A percentile compares a stretch with the other conserved stretches of the same genome.
These are phyloP conservation scores for Dicyrtoma fusca DNA, from an alignment of 2,888 invertebrate genomes.

Conservation along the genomic window DNA sequence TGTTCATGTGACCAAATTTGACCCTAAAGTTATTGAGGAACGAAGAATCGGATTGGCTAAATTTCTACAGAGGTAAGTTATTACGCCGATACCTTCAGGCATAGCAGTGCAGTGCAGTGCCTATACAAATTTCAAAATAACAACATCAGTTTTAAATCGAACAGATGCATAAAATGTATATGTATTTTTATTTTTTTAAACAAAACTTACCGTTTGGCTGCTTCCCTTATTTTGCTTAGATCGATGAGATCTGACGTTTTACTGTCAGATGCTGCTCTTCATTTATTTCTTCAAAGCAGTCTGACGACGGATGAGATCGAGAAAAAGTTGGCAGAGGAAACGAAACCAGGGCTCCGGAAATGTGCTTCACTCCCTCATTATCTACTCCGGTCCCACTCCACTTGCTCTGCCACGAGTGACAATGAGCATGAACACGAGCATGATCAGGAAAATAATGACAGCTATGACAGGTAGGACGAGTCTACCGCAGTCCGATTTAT, in stretches of 20 bases:
- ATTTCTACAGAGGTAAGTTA: conserved; percentile 51
- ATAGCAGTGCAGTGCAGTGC: not conserved
- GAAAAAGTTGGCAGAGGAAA: conserved; percentile 47
- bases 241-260: conserved; percentile 52
- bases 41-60: conserved; percentile 50
- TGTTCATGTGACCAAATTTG: conserved; percentile 50
- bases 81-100: too few species aligned
- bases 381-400: conserved; percentile 33
- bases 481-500: too few species aligned
- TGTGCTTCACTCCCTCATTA: conserved; percentile 36
- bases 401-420: conserved; percentile 29
- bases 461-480: conserved; percentile 9
- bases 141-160: not conserved
- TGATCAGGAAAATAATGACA: conserved; percentile 24
- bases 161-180: not conserved
- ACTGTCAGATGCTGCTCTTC: conserved; percentile 53
- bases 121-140: conserved; percentile 38
- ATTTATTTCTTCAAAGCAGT: conserved; percentile 52
- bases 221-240: conserved; percentile 20
- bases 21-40: conserved; percentile 52
- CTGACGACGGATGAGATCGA: conserved; percentile 50
- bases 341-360: conserved; percentile 39
- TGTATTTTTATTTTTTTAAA: conserved; percentile 6
- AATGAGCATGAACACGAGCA: conserved; percentile 23
- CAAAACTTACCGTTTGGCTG: too few species aligned